These are phyloP conservation scores for Morone chrysops DNA, from an alignment of 2,113 vertebrate species.

Conservation along the genomic window DNA sequence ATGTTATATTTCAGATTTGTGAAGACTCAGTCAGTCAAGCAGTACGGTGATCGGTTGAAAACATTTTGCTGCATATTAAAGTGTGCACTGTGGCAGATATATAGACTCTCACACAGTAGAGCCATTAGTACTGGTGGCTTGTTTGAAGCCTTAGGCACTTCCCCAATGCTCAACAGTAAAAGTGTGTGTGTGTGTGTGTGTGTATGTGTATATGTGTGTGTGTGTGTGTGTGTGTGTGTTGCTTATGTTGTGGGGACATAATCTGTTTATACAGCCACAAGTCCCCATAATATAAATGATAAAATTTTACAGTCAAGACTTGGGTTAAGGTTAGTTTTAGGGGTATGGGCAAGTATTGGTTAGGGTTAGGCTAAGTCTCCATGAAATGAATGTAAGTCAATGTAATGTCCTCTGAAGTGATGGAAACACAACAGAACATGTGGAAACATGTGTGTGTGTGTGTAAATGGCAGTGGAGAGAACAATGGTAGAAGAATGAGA, in stretches of 20 bases:
- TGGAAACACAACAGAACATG: too few relatives aligned
- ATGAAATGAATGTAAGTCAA: too few relatives aligned
- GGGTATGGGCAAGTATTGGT: too few relatives aligned
- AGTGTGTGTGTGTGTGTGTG: constrained; percentile 35
- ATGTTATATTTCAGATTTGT: neutral
- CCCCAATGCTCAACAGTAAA: constrained; percentile 43
- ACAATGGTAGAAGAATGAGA: constrained; percentile 2
- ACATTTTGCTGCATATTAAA: constrained; percentile 37
- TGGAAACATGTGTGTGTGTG: constrained; percentile 37
- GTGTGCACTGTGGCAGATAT: neutral
- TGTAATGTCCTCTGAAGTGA: too few relatives aligned
- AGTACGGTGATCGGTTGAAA: constrained; percentile 10
- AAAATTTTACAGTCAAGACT: too few relatives aligned
- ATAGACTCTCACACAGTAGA: constrained; percentile 24
- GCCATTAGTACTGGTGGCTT: constrained; percentile 52
- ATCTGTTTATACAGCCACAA: too few relatives aligned
- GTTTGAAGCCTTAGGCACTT: constrained; percentile 58
- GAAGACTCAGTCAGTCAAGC: constrained; percentile 6
- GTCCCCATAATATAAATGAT: too few relatives aligned
- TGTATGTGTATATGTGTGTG: neutral
- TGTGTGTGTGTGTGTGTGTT: constrained; percentile 46
- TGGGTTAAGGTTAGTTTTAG: too few relatives aligned
- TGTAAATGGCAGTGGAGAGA: neutral
- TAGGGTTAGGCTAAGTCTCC: too few relatives aligned
- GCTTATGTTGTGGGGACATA: too few relatives aligned